Base-by-base conservation (phyloP, 2,888 invertebrate genomes). In the Leptopilina myrica region DNA sequence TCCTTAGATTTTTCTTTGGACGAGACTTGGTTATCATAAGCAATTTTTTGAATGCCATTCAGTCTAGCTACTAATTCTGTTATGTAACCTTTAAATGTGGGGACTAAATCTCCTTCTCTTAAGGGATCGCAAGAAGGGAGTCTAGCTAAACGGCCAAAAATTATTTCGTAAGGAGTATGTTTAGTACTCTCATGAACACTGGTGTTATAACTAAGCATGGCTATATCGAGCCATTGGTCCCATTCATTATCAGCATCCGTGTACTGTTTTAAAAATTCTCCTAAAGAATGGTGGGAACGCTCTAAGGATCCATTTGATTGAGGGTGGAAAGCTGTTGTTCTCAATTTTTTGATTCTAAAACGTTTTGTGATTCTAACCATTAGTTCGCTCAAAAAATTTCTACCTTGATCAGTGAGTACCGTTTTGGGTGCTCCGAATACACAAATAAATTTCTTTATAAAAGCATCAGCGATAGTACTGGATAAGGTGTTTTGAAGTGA, bases 191-290 rank as follows among this genome's bases (percentile, higher is more conserved):
- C 81, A 9, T 84, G 82, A 0, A 76, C 65, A 56, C 80, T 80
- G 0, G 82, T 83, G n/a, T 84, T 83, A 20, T 83, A 83, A n/a
- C 76, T 75, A 2, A 83, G 76, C 15, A 79, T 82, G 0, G 82
- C 82, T 5, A 82, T 26, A 33, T 83, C 81, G 1, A 84, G 5
- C 83, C 84, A 84, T 15, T 80, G 67, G 15, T 85, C 83, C 84
- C 84, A 85, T 26, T 85, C 77, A 0, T 65, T 4, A 12, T 83
- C 79, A 2, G 49, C 65, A 9, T 26, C 43, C 1, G 79, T 66
- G 26, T 82, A 85, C 20, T 79, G 64, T 33, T 80, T 78, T 26
- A 80, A 15, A 67, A 76, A 79, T 76, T 78, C 79, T 12, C 62
- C 73, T 9, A 81, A 15, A 0, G 76, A 67, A 33, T 81, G 78